These are phyloP conservation scores for Mormyrus proboscirostris DNA, from an alignment of 2,797 vertebrate genomes.

Conservation along the genomic window DNA sequence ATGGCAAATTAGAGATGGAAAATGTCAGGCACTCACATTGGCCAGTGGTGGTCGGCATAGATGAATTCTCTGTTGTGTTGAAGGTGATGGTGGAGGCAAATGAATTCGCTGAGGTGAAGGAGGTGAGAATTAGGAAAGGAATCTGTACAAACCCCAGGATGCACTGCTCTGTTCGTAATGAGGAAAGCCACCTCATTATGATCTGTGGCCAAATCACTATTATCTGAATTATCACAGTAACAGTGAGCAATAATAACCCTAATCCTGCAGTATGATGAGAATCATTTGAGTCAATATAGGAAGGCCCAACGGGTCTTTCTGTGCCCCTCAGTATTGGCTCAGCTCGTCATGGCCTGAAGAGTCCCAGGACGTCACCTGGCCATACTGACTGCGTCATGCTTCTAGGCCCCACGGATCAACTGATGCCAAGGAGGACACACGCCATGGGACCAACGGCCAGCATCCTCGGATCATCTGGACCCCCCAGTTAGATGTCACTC, in stretches of 20 bases:
- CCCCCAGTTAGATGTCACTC: too few species aligned
- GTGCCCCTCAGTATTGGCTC: too few species aligned
- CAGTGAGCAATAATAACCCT: neutral
- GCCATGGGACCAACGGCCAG: too few species aligned
- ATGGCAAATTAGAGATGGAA: slow-evolving; percentile 17
- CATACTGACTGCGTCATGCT: too few species aligned
- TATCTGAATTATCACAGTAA: neutral
- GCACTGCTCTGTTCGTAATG: neutral
- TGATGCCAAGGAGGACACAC: too few species aligned
- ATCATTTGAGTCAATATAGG: neutral
- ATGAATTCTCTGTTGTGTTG: neutral
- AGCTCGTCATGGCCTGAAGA: too few species aligned
- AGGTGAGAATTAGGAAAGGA: neutral
- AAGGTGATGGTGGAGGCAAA: neutral
- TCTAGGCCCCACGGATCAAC: too few species aligned
- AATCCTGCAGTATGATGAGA: neutral
- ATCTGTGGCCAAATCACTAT: neutral
- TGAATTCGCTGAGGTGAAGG: neutral
- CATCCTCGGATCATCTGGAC: too few species aligned
- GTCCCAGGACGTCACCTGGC: too few species aligned
- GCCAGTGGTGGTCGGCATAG: neutral
- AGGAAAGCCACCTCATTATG: neutral
- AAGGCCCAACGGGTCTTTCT: neutral
- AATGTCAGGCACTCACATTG: slow-evolving; percentile 38
- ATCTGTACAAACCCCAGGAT: neutral